Evolutionary conservation across 2,113 vertebrate species (phyloP).

Genomic region (Rana temporaria): DNA sequence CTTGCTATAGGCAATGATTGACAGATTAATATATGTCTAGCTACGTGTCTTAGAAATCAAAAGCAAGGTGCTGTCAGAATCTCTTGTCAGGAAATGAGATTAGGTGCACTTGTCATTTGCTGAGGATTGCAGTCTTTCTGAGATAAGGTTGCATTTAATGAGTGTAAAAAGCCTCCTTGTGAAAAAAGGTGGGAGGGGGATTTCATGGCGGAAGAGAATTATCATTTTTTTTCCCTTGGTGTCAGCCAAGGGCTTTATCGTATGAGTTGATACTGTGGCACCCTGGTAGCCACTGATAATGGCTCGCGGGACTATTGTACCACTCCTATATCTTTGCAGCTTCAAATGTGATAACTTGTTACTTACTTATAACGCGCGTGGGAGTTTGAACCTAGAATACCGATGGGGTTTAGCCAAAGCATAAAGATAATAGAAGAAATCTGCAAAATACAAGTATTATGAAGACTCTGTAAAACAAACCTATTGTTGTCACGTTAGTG

Average conservation of each 20-base stretch:
- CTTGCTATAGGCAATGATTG: slow-evolving; percentile 86
- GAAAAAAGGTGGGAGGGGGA: slow-evolving; percentile 67
- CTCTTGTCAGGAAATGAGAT: slow-evolving; percentile 93
- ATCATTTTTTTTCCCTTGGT: slow-evolving; percentile 68
- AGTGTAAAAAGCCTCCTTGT: slow-evolving; percentile 83
- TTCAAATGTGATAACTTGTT: slow-evolving; percentile 66
- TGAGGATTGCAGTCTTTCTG: slow-evolving; percentile 84
- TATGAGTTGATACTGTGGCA: slow-evolving; percentile 66
- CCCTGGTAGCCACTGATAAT: slow-evolving; percentile 73
- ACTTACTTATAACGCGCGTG: slow-evolving; percentile 70
- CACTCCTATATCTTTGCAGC: slow-evolving; percentile 61
- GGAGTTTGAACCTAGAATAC: slow-evolving; percentile 67
- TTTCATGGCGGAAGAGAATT: slow-evolving; percentile 62
- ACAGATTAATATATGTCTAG: slow-evolving; percentile 98
- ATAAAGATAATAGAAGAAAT: slow-evolving; percentile 38
- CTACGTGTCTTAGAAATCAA: slow-evolving; percentile 91
- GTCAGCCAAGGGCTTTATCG: slow-evolving; percentile 78
- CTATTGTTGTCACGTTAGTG: slow-evolving; percentile 33
- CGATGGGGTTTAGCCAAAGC: slow-evolving; percentile 60
- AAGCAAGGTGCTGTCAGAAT: slow-evolving; percentile 94
- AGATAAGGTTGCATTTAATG: slow-evolving; percentile 95
- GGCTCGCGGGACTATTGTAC: slow-evolving; percentile 67
- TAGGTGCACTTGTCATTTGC: slow-evolving; percentile 91
- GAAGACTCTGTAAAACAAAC: slow-evolving; percentile 25
- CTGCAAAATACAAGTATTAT: slow-evolving; percentile 25